Evolutionary conservation across 2,797 vertebrate species (phyloP).

Genomic region (Ciconia nigra): DNA sequence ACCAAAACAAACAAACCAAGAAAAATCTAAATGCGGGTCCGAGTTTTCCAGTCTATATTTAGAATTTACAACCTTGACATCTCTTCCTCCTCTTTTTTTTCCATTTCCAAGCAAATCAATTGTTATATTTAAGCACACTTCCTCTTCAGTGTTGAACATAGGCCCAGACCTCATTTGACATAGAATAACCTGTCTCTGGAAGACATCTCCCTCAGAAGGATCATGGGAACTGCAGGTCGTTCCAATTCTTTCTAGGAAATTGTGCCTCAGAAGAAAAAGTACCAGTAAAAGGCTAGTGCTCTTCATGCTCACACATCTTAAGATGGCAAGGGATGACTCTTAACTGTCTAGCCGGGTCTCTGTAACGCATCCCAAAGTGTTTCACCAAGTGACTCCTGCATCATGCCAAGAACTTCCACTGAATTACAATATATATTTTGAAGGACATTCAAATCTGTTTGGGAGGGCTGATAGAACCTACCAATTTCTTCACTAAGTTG

Average conservation of each 20-base stretch:
- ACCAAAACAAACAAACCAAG: slow-evolving; percentile 4
- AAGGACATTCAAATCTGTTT: not conserved
- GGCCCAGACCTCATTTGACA: not conserved
- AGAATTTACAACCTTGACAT: slow-evolving; percentile 22
- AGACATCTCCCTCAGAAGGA: not conserved
- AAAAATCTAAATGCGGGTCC: not conserved
- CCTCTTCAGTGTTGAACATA: not conserved
- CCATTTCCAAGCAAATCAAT: not conserved
- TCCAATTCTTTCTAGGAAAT: slow-evolving; percentile 51
- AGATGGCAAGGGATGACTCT: not conserved
- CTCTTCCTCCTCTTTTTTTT: not conserved
- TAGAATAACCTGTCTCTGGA: not conserved
- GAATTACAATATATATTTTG: not conserved
- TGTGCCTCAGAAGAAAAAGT: not conserved
- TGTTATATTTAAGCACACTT: slow-evolving; percentile 32
- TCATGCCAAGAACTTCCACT: not conserved
- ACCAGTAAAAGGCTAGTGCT: not conserved
- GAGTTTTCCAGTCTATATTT: not conserved
- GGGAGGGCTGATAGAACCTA: not conserved
- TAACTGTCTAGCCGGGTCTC: not conserved
- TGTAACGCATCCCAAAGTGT: not conserved
- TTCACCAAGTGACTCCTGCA: not conserved
- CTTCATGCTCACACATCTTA: not conserved
- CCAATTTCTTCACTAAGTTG: not conserved
- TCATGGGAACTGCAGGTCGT: not conserved